A percentile compares a stretch with the other conserved stretches of the same genome.
phyloP scores from a whole-genome alignment of 1,140 invertebrate species.

The silkworm (Bombyx mori) region DNA sequence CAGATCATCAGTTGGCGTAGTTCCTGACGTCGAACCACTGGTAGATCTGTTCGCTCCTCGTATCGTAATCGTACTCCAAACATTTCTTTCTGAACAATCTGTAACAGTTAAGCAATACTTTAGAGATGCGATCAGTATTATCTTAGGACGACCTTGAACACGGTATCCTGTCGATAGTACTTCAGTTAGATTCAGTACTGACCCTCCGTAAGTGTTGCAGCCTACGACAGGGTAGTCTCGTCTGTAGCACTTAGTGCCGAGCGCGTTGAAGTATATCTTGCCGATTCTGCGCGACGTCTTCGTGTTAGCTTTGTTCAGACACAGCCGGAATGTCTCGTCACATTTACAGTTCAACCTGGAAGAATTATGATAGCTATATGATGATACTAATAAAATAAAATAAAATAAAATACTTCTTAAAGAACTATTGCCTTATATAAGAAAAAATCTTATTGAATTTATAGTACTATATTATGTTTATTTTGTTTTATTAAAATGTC shows the following conservation, averaged over 20 bases:
- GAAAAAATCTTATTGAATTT: too few species aligned
- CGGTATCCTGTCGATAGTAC: too few species aligned
- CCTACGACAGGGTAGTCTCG: constrained; percentile 75
- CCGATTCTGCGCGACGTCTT: constrained; percentile 73
- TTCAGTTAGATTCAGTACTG: constrained; percentile 6
- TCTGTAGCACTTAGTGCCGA: constrained; percentile 78
- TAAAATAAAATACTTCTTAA: too few species aligned
- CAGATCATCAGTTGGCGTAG: background rate
- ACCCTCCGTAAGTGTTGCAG: constrained; percentile 67
- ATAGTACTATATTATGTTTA: too few species aligned
- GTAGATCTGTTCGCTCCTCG: constrained; percentile 26
- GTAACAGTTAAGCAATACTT: constrained; percentile 11
- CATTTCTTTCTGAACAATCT: constrained; percentile 62
- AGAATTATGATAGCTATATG: too few species aligned
- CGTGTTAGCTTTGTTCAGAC: constrained; percentile 70
- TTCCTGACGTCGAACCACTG: constrained; percentile 69
- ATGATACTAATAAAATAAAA: too few species aligned
- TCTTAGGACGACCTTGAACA: too few species aligned
- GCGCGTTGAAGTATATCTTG: constrained; percentile 76
- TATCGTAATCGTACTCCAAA: constrained; percentile 56
- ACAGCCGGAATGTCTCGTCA: constrained; percentile 78
- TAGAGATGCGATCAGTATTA: too few species aligned
- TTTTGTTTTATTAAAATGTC: too few species aligned
- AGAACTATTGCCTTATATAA: too few species aligned
- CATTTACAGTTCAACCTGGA: constrained; percentile 77